Base-by-base conservation (phyloP, 1,140 invertebrate genomes). In the Lineus longissimus region DNA sequence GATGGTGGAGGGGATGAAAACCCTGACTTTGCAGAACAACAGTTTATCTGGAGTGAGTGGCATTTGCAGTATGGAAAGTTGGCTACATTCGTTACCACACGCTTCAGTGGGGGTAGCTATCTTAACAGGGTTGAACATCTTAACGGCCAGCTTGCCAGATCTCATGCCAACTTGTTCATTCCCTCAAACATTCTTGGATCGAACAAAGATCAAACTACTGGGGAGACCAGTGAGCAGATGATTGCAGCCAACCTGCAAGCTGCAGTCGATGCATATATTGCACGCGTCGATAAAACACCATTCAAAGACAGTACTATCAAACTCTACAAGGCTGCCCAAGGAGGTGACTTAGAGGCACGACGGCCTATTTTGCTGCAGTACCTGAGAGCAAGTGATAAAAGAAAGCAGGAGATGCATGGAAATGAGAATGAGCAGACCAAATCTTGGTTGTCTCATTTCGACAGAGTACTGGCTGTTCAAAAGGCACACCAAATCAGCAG, bases 1-100 rank as follows among this genome's bases (percentile, higher is more conserved):
- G 47, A 51, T 51, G 47, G 47, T 51, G 47, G 47, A 7, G 47
- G 47, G 25, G 47, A 51, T 27, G 47, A 51, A n/a, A 51, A 51
- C 25, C 47, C 47, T n/a, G 47, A 51, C 25, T 51, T 51, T n/a
- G 4, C 9, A 9, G 47, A 51, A 51, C 47, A 51, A 27, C 6
- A 51, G 25, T 51, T 51, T n/a, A 51, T 51, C 9, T 51, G 47
- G 47, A 51, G 19, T 51, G 47, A 51, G n/a, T 51, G 47, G 47
- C 47, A 51, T n/a, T 19, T 51, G 25, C 6, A 51, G n/a, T 7
- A 7, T 6, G n/a, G n/a, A 7, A 51, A 51, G n/a, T n/a, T 51
- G 6, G 47, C 47, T n/a, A 51, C 47, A 51, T 51, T 51, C 25
- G 47, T 51, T 7, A 51, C 47, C 4, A 51, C 47, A 7, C 6